Evolutionary conservation across 2,888 invertebrate genomes (phyloP).

Genomic region (Orchesella flavescens): DNA sequence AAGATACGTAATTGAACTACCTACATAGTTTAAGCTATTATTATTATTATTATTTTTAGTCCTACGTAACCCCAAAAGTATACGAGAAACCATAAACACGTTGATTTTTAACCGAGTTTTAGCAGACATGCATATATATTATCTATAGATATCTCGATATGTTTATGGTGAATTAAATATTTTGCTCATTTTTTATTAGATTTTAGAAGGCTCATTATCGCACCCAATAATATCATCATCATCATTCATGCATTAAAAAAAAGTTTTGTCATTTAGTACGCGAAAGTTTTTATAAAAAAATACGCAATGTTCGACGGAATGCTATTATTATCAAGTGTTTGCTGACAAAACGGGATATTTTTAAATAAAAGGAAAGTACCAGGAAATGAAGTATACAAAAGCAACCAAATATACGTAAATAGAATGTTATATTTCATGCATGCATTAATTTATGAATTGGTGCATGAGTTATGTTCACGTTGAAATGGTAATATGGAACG

Average conservation of each 20-base stretch:
- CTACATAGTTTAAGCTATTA: no score
- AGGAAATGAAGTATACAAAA: constrained; percentile 55
- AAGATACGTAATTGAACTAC: no score
- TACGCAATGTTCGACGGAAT: no score
- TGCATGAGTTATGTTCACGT: no score
- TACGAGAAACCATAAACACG: background rate
- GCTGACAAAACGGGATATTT: constrained; percentile 27
- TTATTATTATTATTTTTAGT: no score
- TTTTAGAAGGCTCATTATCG: background rate
- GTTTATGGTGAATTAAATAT: constrained; percentile 33
- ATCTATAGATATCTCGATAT: background rate
- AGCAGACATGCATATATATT: background rate
- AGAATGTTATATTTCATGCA: background rate
- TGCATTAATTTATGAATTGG: no score
- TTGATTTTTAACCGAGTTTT: background rate
- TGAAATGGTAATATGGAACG: constrained; percentile 13
- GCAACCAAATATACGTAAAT: constrained; percentile 45
- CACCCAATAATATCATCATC: no score
- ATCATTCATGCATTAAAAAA: no score
- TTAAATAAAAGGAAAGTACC: constrained; percentile 30
- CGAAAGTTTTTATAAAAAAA: no score
- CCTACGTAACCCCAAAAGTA: background rate
- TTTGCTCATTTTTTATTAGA: constrained; percentile 47
- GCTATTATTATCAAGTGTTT: background rate
- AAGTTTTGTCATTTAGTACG: no score